Base-by-base conservation (phyloP, 2,113 vertebrate species). In the Larimichthys polyactis region DNA sequence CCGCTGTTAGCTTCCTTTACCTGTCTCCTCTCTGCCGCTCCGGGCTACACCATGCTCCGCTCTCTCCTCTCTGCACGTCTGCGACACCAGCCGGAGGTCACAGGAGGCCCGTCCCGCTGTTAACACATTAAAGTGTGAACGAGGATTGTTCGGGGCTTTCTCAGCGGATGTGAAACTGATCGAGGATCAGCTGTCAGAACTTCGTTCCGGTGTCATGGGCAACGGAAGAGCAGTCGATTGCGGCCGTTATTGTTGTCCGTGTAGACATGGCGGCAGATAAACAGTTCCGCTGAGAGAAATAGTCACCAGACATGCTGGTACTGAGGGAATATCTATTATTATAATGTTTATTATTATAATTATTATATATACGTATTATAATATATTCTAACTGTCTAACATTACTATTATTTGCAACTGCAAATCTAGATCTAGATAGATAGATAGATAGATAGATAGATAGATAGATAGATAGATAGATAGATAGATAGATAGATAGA, bases 11-110 rank as follows among this genome's bases (percentile, higher is more conserved):
- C 79, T 22, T 72, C 83, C n/a, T 64, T 87, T 93, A 93, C 92
- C 94, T 93, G 90, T 88, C 79, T 91, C 71, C 63, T 79, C 89
- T 85, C 86, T 90, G 89, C 76, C 88, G 65, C 81, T 92, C 90
- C 78, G 73, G 84, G 87, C 90, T 93, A 94, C 92, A 94, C 82
- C 94, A 95, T 95, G 89, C 72, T 92, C 89, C 71, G 74, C 75
- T 9, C 54, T 49, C 81, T 85, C 87, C 67, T 81, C 58, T 49
- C 75, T 10, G 48, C 74, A 75, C 68, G 71, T 24, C 76, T 62
- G 67, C 32, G 57, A 78, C 71, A 73, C 76, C 78, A 65, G 29
- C 27, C 19, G 64, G 40, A 57, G 63, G 10, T n/a, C 8, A 58
- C 0, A 5, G 29, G 62, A 77, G 79, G 5, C 63, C 5, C 36